These are phyloP conservation scores for Sciurus carolinensis DNA, from an alignment of 2,797 vertebrate genomes.

Conservation along the genomic window DNA sequence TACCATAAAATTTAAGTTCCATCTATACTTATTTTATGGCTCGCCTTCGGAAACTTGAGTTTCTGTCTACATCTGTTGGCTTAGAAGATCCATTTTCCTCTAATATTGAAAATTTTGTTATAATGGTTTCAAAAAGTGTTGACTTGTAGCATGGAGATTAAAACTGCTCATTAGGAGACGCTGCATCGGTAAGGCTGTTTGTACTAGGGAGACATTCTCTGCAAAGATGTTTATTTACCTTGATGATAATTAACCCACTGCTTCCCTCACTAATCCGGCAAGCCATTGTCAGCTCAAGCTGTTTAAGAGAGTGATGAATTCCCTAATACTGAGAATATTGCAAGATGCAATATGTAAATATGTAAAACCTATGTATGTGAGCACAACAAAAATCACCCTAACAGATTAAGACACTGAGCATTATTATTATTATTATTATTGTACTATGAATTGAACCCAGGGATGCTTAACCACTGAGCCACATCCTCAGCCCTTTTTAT, in stretches of 20 bases:
- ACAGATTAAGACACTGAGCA: neutral
- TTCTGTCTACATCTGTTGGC: conserved; percentile 74
- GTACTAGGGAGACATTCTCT: conserved; percentile 9
- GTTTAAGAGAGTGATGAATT: neutral
- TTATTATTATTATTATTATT: neutral
- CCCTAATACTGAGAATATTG: neutral
- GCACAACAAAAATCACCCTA: neutral
- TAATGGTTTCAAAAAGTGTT: conserved; percentile 72
- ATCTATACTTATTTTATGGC: conserved; percentile 72
- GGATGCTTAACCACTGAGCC: too few species aligned
- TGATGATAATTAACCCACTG: conserved; percentile 56
- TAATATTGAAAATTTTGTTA: conserved; percentile 71
- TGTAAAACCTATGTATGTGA: neutral
- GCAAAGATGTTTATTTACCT: conserved; percentile 66
- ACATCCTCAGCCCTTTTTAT: too few species aligned
- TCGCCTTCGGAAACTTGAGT: conserved; percentile 71
- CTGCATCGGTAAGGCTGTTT: conserved; percentile 22
- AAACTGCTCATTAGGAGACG: conserved; percentile 65
- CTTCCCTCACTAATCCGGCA: neutral
- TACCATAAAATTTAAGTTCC: conserved; percentile 81
- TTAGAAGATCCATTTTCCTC: conserved; percentile 70
- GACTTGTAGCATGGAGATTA: conserved; percentile 58
- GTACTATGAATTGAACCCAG: too few species aligned
- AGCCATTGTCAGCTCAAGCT: neutral
- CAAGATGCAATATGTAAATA: neutral